Evolutionary conservation across 2,113 vertebrate species (phyloP).

Genomic region (Anseranas semipalmata): DNA sequence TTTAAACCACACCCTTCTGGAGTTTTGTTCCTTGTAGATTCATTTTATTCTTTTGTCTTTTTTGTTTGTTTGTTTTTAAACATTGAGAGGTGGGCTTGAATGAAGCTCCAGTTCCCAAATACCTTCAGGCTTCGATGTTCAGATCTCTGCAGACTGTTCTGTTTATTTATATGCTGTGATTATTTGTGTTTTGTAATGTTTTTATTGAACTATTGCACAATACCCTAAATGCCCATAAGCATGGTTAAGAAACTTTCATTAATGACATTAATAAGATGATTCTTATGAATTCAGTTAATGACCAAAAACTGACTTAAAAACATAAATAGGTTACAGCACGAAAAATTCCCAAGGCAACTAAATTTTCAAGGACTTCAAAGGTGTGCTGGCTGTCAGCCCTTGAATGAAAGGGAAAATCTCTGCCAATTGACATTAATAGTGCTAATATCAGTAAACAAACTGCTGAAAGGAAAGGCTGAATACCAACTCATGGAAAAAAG

Average conservation of each 20-base stretch:
- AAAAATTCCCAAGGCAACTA: conserved; percentile 36
- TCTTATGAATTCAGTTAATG: background rate
- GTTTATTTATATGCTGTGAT: conserved; percentile 22
- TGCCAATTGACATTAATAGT: conserved; percentile 16
- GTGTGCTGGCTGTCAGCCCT: conserved; percentile 24
- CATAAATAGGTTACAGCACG: background rate
- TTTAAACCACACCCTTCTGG: background rate
- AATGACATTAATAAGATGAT: background rate
- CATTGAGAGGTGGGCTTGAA: background rate
- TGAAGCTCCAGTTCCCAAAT: background rate
- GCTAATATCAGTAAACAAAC: conserved; percentile 19
- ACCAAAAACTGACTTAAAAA: background rate
- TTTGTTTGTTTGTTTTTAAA: background rate
- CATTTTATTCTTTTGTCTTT: background rate
- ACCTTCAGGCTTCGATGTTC: background rate
- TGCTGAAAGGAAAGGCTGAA: background rate
- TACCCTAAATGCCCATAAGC: background rate
- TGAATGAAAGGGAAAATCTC: background rate
- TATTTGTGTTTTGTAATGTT: conserved; percentile 21
- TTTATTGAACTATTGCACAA: conserved; percentile 34
- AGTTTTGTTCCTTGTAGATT: background rate
- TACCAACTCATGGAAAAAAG: background rate
- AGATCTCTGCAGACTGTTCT: background rate
- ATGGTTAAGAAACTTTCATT: background rate
- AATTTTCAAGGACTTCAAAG: conserved; percentile 50